A percentile compares a stretch with the other conserved stretches of the same genome.
Conservation (phyloP, 2,113 vertebrate genomes). For the Delphinus delphis region DNA sequence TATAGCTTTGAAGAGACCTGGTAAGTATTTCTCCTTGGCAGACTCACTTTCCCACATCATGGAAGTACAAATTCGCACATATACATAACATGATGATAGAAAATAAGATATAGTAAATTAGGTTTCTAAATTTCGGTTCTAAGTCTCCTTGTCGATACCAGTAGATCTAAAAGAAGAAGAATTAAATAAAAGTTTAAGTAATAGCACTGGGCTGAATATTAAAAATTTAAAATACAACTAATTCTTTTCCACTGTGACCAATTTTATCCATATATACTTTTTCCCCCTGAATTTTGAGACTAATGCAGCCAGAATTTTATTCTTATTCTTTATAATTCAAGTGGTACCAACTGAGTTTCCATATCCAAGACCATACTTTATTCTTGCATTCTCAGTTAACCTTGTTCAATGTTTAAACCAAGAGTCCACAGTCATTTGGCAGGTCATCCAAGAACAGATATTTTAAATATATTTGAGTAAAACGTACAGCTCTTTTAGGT, state of each 20-base stretch:
- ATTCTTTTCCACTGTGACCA: not conserved
- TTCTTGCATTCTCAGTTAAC: not conserved
- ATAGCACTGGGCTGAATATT: not conserved
- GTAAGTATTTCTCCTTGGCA: slow-evolving; percentile 31
- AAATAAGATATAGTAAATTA: slow-evolving; percentile 97
- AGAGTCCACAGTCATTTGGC: not conserved
- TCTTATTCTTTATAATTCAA: not conserved
- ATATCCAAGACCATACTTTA: not conserved
- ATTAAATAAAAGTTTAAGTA: slow-evolving; percentile 62
- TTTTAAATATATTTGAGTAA: not conserved
- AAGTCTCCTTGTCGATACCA: slow-evolving; percentile 99
- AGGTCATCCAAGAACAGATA: not conserved
- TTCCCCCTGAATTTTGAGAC: not conserved
- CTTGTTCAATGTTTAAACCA: not conserved
- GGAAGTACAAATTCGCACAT: slow-evolving; percentile 99
- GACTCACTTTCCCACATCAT: slow-evolving; percentile 90
- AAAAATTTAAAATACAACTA: slow-evolving; percentile 19
- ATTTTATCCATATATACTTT: not conserved
- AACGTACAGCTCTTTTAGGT: not conserved
- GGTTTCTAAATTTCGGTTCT: slow-evolving; percentile 97
- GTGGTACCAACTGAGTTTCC: not conserved
- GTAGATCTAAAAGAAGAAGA: slow-evolving; percentile 88
- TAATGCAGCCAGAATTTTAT: slow-evolving; percentile 20
- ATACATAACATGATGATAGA: slow-evolving; percentile 97
- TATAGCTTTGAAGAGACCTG: slow-evolving; percentile 67